These are phyloP conservation scores for Drosophila ironensis DNA, from an alignment of 1,140 invertebrate genomes.

Conservation along the genomic window DNA sequence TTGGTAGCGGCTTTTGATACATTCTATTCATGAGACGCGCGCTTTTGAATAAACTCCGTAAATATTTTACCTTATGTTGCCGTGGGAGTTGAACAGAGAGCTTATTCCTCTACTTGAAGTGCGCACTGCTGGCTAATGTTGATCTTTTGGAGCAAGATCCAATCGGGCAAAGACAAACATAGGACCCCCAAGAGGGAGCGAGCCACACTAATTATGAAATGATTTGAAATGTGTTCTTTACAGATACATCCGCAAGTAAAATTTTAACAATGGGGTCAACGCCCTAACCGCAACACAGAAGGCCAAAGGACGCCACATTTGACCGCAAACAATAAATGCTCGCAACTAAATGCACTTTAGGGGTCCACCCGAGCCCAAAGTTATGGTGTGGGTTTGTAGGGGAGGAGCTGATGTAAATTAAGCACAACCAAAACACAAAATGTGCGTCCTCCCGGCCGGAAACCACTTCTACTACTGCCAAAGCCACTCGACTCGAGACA, in stretches of 20 bases:
- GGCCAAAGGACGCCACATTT: constrained; percentile 63
- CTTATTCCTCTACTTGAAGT: not conserved
- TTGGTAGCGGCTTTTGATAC: no score
- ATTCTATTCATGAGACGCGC: no score
- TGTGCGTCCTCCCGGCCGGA: constrained; percentile 32
- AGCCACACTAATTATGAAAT: constrained; percentile 80
- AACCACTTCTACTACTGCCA: not conserved
- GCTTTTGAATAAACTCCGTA: no score
- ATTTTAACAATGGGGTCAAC: constrained; percentile 54
- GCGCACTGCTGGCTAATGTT: no score
- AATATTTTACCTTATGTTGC: no score
- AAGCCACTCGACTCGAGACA: constrained; percentile 26
- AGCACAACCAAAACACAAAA: constrained; percentile 72
- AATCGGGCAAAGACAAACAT: constrained; percentile 20
- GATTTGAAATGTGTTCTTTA: constrained; percentile 70
- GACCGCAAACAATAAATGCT: constrained; percentile 80
- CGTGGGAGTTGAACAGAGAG: no score
- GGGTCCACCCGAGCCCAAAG: no score
- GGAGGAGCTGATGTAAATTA: constrained; percentile 63
- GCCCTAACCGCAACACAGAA: constrained; percentile 42
- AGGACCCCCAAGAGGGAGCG: constrained; percentile 37
- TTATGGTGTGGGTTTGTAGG: constrained; percentile 22
- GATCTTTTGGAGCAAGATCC: no score
- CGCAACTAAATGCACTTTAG: constrained; percentile 79
- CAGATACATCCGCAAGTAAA: constrained; percentile 20